Evolutionary conservation across 2,797 vertebrate genomes (phyloP).

Genomic region (Prionace glauca): DNA sequence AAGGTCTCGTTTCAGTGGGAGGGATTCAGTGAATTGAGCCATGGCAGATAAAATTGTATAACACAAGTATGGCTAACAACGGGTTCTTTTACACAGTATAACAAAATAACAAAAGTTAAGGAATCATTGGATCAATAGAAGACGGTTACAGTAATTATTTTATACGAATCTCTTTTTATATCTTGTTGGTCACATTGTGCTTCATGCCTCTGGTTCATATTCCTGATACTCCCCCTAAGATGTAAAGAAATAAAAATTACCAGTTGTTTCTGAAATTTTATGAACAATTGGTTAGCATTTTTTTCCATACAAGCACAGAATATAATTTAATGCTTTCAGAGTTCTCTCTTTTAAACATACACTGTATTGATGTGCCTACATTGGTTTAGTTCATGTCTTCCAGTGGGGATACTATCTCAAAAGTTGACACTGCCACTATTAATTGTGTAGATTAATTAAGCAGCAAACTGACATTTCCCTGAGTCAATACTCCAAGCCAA

Average conservation of each 20-base stretch:
- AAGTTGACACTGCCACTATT: background rate
- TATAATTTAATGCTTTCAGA: background rate
- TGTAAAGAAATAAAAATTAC: background rate
- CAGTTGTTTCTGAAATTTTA: background rate
- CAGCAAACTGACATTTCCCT: background rate
- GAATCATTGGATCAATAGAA: slow-evolving; percentile 28
- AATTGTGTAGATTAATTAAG: background rate
- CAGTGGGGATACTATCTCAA: background rate
- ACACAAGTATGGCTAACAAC: slow-evolving; percentile 9
- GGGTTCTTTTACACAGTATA: background rate
- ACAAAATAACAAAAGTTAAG: slow-evolving; percentile 33
- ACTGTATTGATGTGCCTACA: background rate
- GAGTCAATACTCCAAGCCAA: background rate
- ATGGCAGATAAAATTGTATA: slow-evolving; percentile 41
- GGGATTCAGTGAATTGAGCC: slow-evolving; percentile 72
- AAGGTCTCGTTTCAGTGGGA: slow-evolving; percentile 70
- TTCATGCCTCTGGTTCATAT: slow-evolving; percentile 95
- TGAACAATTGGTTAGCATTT: background rate
- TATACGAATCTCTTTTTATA: background rate
- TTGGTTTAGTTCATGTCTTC: background rate
- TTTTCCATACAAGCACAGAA: background rate
- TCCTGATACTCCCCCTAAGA: slow-evolving; percentile 85
- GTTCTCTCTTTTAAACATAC: background rate
- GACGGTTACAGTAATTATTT: background rate
- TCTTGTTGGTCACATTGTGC: slow-evolving; percentile 47